Conservation (phyloP, 2,113 vertebrate genomes). For the Dicaeum eximium region DNA sequence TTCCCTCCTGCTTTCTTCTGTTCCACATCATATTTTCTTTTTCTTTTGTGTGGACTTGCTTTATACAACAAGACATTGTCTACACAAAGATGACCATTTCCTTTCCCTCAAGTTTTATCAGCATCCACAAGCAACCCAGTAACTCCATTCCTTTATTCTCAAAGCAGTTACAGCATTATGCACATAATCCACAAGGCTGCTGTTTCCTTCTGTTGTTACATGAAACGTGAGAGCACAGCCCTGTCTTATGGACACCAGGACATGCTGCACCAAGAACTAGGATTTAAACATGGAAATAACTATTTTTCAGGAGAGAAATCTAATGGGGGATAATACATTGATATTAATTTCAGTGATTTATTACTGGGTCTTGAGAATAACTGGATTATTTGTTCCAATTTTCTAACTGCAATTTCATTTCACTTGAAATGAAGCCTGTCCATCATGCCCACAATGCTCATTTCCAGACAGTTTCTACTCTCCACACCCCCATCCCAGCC, state of each 20-base stretch:
- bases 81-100: neutral
- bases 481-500: neutral
- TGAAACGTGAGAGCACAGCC: neutral
- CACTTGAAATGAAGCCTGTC: neutral
- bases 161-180: neutral
- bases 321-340: neutral
- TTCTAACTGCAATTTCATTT: slow-evolving; percentile 8
- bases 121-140: neutral
- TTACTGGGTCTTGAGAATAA: neutral
- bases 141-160: neutral
- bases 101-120: neutral
- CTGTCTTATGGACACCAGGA: neutral
- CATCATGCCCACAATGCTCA: neutral
- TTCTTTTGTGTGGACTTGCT: neutral
- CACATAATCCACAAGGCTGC: neutral
- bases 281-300: neutral
- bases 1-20: neutral
- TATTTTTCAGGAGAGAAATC: neutral
- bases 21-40: neutral
- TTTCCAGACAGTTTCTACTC: neutral
- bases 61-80: neutral
- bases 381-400: slow-evolving; percentile 25
- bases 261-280: neutral
- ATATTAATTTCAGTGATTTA: slow-evolving; percentile 10
- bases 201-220: neutral